Percentiles rank a stretch among this genome's conserved stretches.
phyloP scores from a whole-genome alignment of 1,140 invertebrate species.

The Pseudomyrmex flavicornis region DNA sequence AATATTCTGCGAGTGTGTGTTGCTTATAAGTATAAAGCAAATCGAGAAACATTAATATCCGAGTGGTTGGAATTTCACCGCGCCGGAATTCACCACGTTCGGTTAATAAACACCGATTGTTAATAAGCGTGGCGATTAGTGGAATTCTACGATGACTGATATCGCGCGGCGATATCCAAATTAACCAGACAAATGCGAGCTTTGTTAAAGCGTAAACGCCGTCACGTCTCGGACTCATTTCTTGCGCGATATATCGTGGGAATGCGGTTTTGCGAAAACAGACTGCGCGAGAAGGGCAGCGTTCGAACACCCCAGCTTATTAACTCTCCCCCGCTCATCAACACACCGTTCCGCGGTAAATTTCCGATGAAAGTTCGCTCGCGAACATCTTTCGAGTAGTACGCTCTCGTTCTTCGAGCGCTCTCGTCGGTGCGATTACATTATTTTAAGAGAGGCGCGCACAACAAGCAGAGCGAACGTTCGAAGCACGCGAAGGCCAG shows the following conservation, averaged over 20 bases:
- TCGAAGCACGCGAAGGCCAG: not conserved
- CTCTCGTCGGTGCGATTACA: not conserved
- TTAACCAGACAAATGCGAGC: not conserved
- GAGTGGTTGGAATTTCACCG: not conserved
- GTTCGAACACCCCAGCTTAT: not conserved
- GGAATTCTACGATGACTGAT: not conserved
- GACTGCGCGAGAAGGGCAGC: not conserved
- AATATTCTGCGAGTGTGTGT: not conserved
- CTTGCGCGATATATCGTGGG: slow-evolving; percentile 10
- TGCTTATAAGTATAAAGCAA: slow-evolving; percentile 1
- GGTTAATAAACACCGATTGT: not conserved
- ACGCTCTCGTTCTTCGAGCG: not conserved
- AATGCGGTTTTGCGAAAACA: not conserved
- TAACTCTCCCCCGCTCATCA: slow-evolving; percentile 9
- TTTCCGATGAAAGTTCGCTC: slow-evolving; percentile 25
- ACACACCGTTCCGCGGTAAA: not conserved
- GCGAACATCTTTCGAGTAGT: not conserved
- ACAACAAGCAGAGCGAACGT: not conserved
- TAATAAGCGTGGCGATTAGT: not conserved
- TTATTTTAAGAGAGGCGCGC: not conserved
- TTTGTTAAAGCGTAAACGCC: not conserved
- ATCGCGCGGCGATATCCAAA: not conserved
- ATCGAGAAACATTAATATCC: slow-evolving; percentile 1
- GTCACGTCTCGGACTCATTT: not conserved
- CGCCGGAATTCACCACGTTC: not conserved